Conservation (phyloP, 2,113 vertebrate genomes). For the Sinocyclocheilus rhinocerous region DNA sequence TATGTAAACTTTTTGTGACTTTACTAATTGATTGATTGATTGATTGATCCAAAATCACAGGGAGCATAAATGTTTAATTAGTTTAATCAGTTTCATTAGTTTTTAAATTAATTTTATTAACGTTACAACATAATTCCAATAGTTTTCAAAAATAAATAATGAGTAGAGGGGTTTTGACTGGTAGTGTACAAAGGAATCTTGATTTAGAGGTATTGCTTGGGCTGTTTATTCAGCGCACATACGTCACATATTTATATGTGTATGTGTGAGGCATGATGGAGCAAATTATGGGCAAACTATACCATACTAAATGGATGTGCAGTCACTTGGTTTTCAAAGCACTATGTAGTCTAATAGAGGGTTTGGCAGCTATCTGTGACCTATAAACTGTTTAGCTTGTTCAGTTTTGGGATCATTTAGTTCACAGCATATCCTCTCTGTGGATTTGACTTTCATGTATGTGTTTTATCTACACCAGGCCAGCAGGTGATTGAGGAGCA, state of each 20-base stretch:
- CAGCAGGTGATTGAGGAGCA: conserved; percentile 97
- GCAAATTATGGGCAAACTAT: background rate
- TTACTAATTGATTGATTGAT: no score
- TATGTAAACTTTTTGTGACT: no score
- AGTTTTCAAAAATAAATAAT: background rate
- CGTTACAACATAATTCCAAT: background rate
- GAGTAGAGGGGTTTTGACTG: background rate
- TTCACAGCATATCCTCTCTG: background rate
- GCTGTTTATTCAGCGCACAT: conserved; percentile 57
- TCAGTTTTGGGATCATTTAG: background rate
- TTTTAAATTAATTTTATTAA: background rate
- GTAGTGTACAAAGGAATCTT: background rate
- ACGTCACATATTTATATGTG: conserved; percentile 44
- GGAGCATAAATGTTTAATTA: background rate
- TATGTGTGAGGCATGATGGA: conserved; percentile 50
- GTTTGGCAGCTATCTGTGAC: background rate
- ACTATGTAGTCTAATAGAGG: background rate
- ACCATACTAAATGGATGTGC: conserved; percentile 44
- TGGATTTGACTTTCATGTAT: background rate
- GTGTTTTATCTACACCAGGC: conserved; percentile 72
- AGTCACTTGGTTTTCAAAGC: background rate
- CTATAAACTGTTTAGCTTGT: background rate
- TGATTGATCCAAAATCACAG: background rate
- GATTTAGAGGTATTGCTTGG: background rate
- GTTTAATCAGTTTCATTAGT: background rate